phyloP scores from a whole-genome alignment of 2,113 vertebrate species.

The Chaetodon trifascialis region DNA sequence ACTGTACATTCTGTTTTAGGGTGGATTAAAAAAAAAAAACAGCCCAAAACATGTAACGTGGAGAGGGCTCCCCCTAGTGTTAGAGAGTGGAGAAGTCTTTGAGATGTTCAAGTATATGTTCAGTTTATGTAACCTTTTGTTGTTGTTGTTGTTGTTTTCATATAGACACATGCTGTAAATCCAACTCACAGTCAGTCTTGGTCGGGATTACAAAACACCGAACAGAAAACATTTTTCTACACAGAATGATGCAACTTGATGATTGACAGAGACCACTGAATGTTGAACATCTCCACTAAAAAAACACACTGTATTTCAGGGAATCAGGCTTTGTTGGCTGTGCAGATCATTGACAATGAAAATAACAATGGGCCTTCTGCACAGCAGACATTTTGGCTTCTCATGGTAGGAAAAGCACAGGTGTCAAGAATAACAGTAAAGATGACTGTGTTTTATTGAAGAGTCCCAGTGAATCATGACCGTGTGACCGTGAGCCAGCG shows the following conservation, averaged over 20 bases:
- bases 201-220: not conserved
- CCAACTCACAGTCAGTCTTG: not conserved
- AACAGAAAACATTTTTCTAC: not conserved
- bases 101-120: not conserved
- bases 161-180: not conserved
- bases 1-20: not conserved
- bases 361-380: not conserved
- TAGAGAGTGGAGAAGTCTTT: not conserved
- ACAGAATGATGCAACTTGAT: not conserved
- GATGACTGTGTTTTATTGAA: not conserved
- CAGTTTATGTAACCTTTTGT: constrained; percentile 23
- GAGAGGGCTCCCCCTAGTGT: constrained; percentile 67
- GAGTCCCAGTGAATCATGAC: not conserved
- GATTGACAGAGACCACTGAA: not conserved
- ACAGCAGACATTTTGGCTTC: not conserved
- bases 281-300: not conserved
- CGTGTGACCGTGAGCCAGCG: not conserved
- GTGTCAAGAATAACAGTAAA: not conserved
- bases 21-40: not conserved
- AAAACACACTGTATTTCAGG: not conserved
- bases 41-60: constrained; percentile 5
- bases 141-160: not conserved
- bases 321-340: not conserved
- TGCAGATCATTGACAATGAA: not conserved
- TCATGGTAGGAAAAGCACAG: not conserved